Percentiles rank a stretch among this genome's conserved stretches.
Conservation (phyloP, 2,113 vertebrate genomes). For the Plectropomus leopardus region DNA sequence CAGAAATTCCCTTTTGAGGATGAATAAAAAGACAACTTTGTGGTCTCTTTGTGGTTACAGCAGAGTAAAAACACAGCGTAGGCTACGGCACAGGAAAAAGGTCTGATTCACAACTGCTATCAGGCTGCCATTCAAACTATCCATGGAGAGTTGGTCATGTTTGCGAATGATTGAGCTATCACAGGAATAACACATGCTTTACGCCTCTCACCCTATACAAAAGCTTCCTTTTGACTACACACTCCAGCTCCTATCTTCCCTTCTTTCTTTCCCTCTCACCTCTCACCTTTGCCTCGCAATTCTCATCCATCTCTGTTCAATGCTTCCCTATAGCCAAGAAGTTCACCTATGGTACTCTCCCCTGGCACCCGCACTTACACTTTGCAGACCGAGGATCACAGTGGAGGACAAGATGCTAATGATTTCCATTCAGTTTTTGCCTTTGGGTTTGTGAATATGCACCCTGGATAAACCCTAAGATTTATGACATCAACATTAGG, state of each 20-base stretch:
- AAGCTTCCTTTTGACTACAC: slow-evolving; percentile 7
- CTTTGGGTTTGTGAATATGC: slow-evolving; percentile 15
- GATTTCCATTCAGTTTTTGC: slow-evolving; percentile 60
- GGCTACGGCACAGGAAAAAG: background rate
- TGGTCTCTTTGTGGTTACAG: slow-evolving; percentile 29
- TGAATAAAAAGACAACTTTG: slow-evolving; percentile 26
- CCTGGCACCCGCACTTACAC: slow-evolving; percentile 41
- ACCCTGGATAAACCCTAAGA: slow-evolving; percentile 47
- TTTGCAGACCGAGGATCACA: slow-evolving; percentile 64
- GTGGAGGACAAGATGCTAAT: slow-evolving; percentile 68
- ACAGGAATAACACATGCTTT: slow-evolving; percentile 40
- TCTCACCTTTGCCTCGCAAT: slow-evolving; percentile 52
- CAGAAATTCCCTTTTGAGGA: slow-evolving; percentile 35
- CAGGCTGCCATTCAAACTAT: slow-evolving; percentile 13
- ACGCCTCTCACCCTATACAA: slow-evolving; percentile 35
- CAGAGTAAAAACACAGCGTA: slow-evolving; percentile 9
- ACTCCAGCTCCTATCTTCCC: slow-evolving; percentile 23
- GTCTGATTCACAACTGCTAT: slow-evolving; percentile 40
- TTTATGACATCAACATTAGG: slow-evolving; percentile 62
- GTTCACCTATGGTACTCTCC: slow-evolving; percentile 47
- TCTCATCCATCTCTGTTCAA: slow-evolving; percentile 65
- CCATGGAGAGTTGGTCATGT: slow-evolving; percentile 24
- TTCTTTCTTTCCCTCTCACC: slow-evolving; percentile 33
- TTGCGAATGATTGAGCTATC: slow-evolving; percentile 47
- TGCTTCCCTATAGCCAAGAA: slow-evolving; percentile 23